A percentile compares a stretch with the other conserved stretches of the same genome.
These are phyloP conservation scores for Pseudobourletiella spinata DNA, from an alignment of 1,140 invertebrate species.

Conservation along the genomic window DNA sequence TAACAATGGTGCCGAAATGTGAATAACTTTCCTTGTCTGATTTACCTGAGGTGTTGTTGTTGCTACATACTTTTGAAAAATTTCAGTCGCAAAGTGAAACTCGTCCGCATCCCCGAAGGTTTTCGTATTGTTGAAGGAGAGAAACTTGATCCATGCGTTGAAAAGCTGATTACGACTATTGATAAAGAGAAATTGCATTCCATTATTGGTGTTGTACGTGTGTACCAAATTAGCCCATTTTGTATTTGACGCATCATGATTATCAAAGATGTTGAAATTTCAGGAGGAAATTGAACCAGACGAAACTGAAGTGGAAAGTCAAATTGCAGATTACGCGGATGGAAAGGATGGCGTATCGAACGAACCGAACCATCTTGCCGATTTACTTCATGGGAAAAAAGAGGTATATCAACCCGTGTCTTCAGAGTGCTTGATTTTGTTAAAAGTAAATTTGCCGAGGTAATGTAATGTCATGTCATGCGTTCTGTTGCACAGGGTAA, in stretches of 20 bases:
- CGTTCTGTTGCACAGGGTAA: no score
- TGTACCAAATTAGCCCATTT: no score
- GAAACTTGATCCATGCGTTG: slow-evolving; percentile 26
- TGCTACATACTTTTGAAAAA: no score
- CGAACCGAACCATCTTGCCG: not conserved
- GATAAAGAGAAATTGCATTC: not conserved
- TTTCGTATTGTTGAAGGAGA: slow-evolving; percentile 16
- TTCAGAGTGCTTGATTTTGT: no score
- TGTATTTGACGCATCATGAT: not conserved
- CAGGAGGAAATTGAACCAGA: not conserved
- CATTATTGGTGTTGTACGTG: not conserved
- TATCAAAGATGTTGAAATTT: no score
- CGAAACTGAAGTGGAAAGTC: not conserved
- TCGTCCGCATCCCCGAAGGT: slow-evolving; percentile 27
- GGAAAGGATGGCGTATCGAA: not conserved
- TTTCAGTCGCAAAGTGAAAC: slow-evolving; percentile 24
- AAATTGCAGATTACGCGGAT: not conserved
- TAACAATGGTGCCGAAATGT: not conserved
- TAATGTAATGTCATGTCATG: no score
- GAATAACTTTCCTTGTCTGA: no score
- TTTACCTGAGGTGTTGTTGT: no score
- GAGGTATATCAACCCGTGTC: no score
- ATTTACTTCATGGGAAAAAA: not conserved
- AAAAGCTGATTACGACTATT: slow-evolving; percentile 9
- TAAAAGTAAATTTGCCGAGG: no score